phyloP scores from a whole-genome alignment of 2,888 invertebrate species.

The Volucella zonaria region DNA sequence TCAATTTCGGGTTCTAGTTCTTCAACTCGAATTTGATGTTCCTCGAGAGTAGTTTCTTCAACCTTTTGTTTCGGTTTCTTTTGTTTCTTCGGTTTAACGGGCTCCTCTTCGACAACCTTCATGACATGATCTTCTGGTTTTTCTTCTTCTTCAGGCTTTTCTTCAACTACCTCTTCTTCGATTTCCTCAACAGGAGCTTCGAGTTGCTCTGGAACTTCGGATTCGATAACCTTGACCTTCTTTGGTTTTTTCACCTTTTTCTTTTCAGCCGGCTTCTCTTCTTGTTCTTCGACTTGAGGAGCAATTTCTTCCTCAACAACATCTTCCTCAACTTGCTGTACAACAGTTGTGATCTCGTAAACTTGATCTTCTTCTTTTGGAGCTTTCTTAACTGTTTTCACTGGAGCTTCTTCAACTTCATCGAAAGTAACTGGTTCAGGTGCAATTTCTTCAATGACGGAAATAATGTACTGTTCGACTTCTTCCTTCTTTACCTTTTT shows the following conservation, averaged over 20 bases:
- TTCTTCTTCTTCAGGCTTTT: slow-evolving; percentile 77
- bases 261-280: slow-evolving; percentile 72
- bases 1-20: slow-evolving; percentile 80
- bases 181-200: slow-evolving; percentile 70
- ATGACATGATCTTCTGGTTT: slow-evolving; percentile 78
- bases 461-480: slow-evolving; percentile 78
- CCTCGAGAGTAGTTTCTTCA: slow-evolving; percentile 63
- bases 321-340: slow-evolving; percentile 45
- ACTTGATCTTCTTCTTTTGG: slow-evolving; percentile 81
- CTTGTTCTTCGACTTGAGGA: slow-evolving; percentile 70
- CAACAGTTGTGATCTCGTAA: slow-evolving; percentile 74
- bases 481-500: slow-evolving; percentile 77
- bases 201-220: slow-evolving; percentile 83
- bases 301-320: slow-evolving; percentile 78
- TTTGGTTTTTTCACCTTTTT: slow-evolving; percentile 80
- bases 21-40: slow-evolving; percentile 78
- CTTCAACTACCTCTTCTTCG: slow-evolving; percentile 76
- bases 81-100: slow-evolving; percentile 73
- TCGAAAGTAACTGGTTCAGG: slow-evolving; percentile 63
- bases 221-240: slow-evolving; percentile 79
- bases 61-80: slow-evolving; percentile 74
- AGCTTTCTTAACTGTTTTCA: slow-evolving; percentile 78
- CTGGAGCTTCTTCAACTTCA: slow-evolving; percentile 63
- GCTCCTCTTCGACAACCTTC: slow-evolving; percentile 51
- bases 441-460: slow-evolving; percentile 79